Percentiles rank a stretch among this genome's conserved stretches.
These are phyloP conservation scores for Ailuropoda melanoleuca DNA, from an alignment of 2,113 vertebrate species.

Conservation along the genomic window DNA sequence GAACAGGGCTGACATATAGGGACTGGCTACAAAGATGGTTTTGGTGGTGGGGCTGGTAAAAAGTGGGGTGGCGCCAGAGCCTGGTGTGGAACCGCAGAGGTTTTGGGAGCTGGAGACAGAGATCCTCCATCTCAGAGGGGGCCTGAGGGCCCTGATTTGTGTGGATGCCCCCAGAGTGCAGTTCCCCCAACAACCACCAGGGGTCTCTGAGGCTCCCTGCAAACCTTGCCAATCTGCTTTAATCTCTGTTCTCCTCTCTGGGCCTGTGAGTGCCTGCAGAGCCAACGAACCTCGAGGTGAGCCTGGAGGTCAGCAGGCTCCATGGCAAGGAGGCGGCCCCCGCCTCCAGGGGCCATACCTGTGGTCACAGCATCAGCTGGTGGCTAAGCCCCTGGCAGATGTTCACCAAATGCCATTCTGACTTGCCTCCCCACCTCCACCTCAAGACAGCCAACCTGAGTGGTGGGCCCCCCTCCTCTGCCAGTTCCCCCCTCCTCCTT, in stretches of 20 bases:
- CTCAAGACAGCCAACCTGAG: background rate
- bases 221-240: background rate
- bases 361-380: background rate
- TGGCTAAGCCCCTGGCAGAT: background rate
- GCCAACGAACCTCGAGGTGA: conserved; percentile 34
- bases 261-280: background rate
- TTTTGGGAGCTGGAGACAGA: background rate
- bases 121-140: background rate
- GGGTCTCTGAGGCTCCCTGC: background rate
- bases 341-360: background rate
- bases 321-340: background rate
- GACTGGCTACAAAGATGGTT: background rate
- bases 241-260: background rate
- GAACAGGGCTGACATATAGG: background rate
- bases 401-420: background rate
- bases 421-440: background rate
- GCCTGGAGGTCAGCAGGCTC: conserved; percentile 25
- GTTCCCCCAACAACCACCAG: conserved; percentile 41
- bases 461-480: background rate
- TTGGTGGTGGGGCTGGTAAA: background rate
- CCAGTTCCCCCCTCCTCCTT: background rate
- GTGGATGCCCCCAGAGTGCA: background rate
- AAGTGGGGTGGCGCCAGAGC: background rate
- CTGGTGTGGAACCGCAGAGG: background rate
- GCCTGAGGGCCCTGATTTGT: background rate